These are phyloP conservation scores for Trichoplusia ni DNA, from an alignment of 1,140 invertebrate genomes.

Conservation along the genomic window DNA sequence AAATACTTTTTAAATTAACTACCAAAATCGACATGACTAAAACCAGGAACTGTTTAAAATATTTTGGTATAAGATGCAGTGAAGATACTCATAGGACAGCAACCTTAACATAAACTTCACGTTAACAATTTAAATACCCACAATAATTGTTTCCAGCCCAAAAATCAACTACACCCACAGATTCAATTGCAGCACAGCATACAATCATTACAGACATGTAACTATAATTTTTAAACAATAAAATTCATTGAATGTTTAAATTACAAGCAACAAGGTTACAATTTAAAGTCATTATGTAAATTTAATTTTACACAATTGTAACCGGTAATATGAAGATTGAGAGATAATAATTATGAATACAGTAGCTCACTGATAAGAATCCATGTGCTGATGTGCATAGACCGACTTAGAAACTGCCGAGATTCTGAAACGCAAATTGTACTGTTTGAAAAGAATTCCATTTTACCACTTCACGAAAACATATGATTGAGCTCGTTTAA, in stretches of 20 bases:
- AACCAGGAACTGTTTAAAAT: no score
- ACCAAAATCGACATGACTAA: no score
- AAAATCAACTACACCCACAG: background rate
- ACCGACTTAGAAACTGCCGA: conserved; percentile 18
- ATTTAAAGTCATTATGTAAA: conserved; percentile 31
- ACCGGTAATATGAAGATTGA: conserved; percentile 4
- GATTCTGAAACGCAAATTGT: background rate
- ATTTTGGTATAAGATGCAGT: no score
- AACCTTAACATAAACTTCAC: background rate
- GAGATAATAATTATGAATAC: conserved; percentile 29
- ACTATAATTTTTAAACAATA: conserved; percentile 31
- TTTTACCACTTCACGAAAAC: no score
- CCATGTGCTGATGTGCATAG: no score
- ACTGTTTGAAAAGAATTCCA: no score
- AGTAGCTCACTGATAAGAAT: conserved; percentile 20
- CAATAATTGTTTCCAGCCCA: conserved; percentile 5
- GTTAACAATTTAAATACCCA: background rate
- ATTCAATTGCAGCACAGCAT: background rate
- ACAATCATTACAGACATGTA: background rate
- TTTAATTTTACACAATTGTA: conserved; percentile 28
- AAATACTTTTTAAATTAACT: no score
- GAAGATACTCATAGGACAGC: no score
- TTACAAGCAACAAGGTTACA: conserved; percentile 27
- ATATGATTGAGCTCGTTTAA: no score
- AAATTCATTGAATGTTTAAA: conserved; percentile 21